Base-by-base conservation (phyloP, 2,113 vertebrate species). In the Pholis gunnellus region DNA sequence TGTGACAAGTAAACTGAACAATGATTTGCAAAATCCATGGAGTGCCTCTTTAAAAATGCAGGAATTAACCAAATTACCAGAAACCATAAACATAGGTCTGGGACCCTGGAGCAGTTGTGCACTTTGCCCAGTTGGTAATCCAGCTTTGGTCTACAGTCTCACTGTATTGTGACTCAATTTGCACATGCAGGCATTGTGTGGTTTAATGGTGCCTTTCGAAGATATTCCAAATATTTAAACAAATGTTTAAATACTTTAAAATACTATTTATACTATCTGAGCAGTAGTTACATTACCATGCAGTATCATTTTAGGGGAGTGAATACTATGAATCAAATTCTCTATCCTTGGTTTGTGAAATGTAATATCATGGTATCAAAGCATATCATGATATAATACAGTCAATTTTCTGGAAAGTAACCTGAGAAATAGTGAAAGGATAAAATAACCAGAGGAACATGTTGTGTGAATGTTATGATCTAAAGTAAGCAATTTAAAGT, bases 141-240 rank as follows among this genome's bases (percentile, higher is more conserved):
- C 72, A 63, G 31, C 40, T 17, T 54, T 38, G 56, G 17, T 40
- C n/a, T 36, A 38, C 42, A 59, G 48, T 66, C 50, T 75, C 3
- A 31, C 6, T 75, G 10, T 42, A 10, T 22, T 54, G n/a, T 54
- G 44, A 10, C 25, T 40, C 13, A 34, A 64, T 70, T 42, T 60
- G n/a, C 13, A 20, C 48, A 46, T 46, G 18, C 65, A 70, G 4
- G 46, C 2, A 11, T 48, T 46, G 60, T 60, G 18, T 61, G 27
- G 20, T 34, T 63, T 48, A 34, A 31, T 61, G 9, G 3, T 44
- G 25, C 38, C 17, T 50, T 48, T n/a, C 6, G 48, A 22, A 44
- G 38, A 48, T 29, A 48, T 79, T 42, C 52, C 9, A 71, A 40
- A 71, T 50, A 40, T 52, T 79, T 22, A 7, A 52, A 18, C 48